Conservation (phyloP, 2,797 vertebrate genomes). For the Takifugu ocellatus region DNA sequence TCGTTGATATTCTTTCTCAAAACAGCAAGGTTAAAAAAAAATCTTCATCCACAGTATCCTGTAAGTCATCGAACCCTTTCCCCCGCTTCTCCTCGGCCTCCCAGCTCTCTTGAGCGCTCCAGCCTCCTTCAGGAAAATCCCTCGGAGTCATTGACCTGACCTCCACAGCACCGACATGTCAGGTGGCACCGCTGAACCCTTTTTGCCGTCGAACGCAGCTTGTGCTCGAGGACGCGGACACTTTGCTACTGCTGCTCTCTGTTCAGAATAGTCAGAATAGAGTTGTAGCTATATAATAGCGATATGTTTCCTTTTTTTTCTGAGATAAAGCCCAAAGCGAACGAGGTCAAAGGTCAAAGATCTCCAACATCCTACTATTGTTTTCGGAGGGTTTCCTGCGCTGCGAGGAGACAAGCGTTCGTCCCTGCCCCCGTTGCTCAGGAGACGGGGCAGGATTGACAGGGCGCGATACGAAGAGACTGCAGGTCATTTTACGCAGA, state of each 20-base stretch:
- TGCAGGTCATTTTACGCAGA: too few relatives aligned
- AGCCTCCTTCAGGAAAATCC: slow-evolving; percentile 34
- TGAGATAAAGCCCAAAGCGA: slow-evolving; percentile 18
- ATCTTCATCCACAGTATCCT: neutral
- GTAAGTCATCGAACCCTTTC: slow-evolving; percentile 23
- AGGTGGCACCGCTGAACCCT: slow-evolving; percentile 40
- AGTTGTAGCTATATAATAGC: too few relatives aligned
- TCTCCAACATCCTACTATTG: slow-evolving; percentile 69
- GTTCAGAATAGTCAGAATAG: too few relatives aligned
- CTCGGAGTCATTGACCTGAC: slow-evolving; percentile 19
- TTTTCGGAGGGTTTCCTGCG: slow-evolving; percentile 56
- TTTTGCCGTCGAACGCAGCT: slow-evolving; percentile 41
- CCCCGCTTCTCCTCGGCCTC: slow-evolving; percentile 22
- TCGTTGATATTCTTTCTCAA: too few relatives aligned
- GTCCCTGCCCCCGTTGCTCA: slow-evolving; percentile 36
- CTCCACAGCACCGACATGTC: slow-evolving; percentile 39
- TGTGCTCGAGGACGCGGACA: too few relatives aligned
- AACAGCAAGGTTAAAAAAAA: too few relatives aligned
- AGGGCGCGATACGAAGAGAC: too few relatives aligned
- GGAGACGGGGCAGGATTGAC: slow-evolving; percentile 3
- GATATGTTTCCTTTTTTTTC: neutral
- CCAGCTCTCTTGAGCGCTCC: slow-evolving; percentile 8
- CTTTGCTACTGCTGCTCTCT: too few relatives aligned
- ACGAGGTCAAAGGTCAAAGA: slow-evolving; percentile 50
- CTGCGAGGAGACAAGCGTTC: slow-evolving; percentile 37